Evolutionary conservation across 1,140 invertebrate species (phyloP), one percentile per base, ranked within the genome.

Genomic region (Lepidostoma basale): DNA sequence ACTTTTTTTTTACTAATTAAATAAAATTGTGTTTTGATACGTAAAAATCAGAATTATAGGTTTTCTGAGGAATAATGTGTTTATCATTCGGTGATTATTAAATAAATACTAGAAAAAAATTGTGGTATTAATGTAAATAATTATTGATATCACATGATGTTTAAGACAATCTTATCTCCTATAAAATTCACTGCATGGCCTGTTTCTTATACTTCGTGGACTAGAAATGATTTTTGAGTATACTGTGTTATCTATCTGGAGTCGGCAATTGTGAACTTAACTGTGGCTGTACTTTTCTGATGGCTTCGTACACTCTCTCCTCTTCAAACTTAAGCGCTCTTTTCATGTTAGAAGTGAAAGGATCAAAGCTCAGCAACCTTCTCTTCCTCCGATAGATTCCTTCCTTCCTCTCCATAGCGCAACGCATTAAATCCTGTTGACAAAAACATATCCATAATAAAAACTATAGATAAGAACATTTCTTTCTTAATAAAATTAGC

Each of bases 331-430:
- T 75, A 2, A 88, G 67, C 9, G 78, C 76, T 1, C 75, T 74
- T 63, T 87, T 85, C 88, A 91, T 89, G 1, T 84, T 77, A 0
- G 76, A 74, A 1, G 86, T 87, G 75, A 86, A 92, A 0, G 89
- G 89, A 74, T 92, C 88, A 70, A 92, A 91, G 70, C 84, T 85
- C 16, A 87, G 71, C 5, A 86, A 78, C 14, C 88, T 85, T 74
- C 87, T 88, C 66, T 86, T 86, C 4, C 90, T 78, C 63, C 88
- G 78, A 74, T 90, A 91, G 58, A 92, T 91, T 3, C 90, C 90
- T 76, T 91, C 90, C 72, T 84, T 84, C 60, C 87, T 76, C 47
- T 83, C 76, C 5, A 89, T 73, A 33, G 88, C 86, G 74, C 88
- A 90, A 36, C 81, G 76, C 73, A 89, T 81, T 9, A 85, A 81